These are phyloP conservation scores for Pardalotus punctatus DNA, from an alignment of 2,113 vertebrate genomes.

Conservation along the genomic window DNA sequence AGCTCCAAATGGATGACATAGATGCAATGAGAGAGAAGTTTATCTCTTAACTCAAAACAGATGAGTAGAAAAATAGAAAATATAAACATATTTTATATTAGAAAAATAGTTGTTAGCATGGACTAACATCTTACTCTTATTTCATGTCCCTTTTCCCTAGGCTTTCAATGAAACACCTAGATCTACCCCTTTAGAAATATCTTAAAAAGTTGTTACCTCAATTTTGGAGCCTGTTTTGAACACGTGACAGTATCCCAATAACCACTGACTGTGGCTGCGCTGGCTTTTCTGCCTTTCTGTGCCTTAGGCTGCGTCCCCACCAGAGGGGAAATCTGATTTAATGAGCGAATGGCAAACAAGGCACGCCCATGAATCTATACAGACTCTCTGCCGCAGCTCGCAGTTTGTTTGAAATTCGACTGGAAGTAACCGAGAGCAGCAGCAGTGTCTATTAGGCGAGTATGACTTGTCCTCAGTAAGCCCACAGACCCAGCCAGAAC, in stretches of 20 bases:
- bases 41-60: not conserved
- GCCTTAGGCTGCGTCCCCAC: not conserved
- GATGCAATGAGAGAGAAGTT: not conserved
- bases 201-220: not conserved
- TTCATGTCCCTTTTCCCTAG: not conserved
- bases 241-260: not conserved
- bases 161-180: not conserved
- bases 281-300: not conserved
- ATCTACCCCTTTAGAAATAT: not conserved
- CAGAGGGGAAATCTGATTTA: not conserved
- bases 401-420: not conserved
- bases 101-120: not conserved
- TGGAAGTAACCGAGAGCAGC: not conserved
- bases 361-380: not conserved
- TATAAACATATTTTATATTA: not conserved
- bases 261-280: fast-evolving
- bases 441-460: not conserved
- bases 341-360: not conserved
- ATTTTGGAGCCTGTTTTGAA: not conserved
- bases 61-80: not conserved
- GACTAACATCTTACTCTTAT: not conserved
- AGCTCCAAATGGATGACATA: not conserved
- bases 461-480: not conserved
- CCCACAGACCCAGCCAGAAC: not conserved
- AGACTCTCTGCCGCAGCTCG: not conserved